Evolutionary conservation across 2,113 vertebrate genomes (phyloP), one percentile per base, ranked within the genome.

Genomic region (Camelus bactrianus): DNA sequence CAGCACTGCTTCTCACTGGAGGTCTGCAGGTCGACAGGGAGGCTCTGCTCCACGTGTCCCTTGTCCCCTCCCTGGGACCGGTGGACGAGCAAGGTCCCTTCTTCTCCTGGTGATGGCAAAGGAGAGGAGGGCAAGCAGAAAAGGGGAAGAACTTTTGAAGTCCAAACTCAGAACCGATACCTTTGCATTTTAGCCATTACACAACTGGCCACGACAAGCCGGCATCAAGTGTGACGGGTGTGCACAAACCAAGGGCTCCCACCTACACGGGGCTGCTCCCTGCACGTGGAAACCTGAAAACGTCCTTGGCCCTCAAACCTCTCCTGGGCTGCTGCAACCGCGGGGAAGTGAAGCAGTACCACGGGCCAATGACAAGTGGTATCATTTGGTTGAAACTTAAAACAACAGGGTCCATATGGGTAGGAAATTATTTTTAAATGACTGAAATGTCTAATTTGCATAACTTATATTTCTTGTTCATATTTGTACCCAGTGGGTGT

Each of bases 381-480:
- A 24, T 62, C 83, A 10, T 67, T 86, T 32, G 35, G 48, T 50
- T 32, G 69, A 76, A 76, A 75, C 84, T 58, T 75, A 80, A 84
- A 91, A 69, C 93, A 77, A 75, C 94, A 93, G 73, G 54, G 81
- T 73, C 86, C 97, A 96, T 96, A 96, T 92, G 96, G 94, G 70
- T 13, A 96, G 88, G 91, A 91, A 93, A 92, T 95, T 90, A 93
- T 95, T 90, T 96, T 70, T 64, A 92, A 95, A 87, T 50, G 73
- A 79, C 69, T 42, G 64, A 97, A 97, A 97, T 96, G 96, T 95
- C 97, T 96, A 24, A 97, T 97, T 97, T 97, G 85, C 96, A 97
- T 97, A 92, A 72, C 22, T 54, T 83, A 46, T 60, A 65, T 75
- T 89, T 93, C 89, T 76, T 50, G 30, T 91, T 97, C 95, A 1